Evolutionary conservation across 2,797 vertebrate species (phyloP), one percentile per base, ranked within the genome.

Genomic region (Syngnathus rostellatus): DNA sequence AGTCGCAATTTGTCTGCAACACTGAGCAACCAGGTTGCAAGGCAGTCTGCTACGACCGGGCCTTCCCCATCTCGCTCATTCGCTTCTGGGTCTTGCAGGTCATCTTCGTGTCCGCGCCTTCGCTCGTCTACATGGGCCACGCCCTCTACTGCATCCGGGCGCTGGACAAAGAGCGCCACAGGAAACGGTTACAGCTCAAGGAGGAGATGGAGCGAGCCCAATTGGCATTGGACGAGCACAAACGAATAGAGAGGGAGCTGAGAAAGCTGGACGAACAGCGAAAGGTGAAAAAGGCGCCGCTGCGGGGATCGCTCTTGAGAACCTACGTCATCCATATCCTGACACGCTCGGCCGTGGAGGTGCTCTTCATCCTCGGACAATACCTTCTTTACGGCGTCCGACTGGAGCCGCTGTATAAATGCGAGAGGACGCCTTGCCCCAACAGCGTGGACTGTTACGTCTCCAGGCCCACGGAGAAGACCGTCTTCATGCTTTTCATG

Each of bases 401-500:
- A 68, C 87, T 97, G 86, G 81, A 92, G 39, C 91, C 94, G 0
- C 89, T 98, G 74, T 97, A 93, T 83, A 94, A 92, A 82, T 98
- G 95, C 64, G 89, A 92, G 74, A 91, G 90, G 45, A 74, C 90
- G 73, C 95, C 95, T 46, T 98, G 95, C 76, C 94, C 94, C 74
- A 98, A 97, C 83, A 92, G 89, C 0, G 94, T 97, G 73, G 95
- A 97, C 88, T 98, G 95, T 83, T 98, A 95, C 84, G 92, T 99
- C 75, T 98, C 94, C 73, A 92, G 94, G 79, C 95, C 94, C 65
- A 97, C 94, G 40, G 95, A 97, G 84, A 98, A 98, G 82, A 95
- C 93, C 43, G 92, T 98, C 78, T 99, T 98, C 78, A 97, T 98
- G 94, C 87, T 94, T 38, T 98, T 98, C 79, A 98, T 98, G 95